Conservation (phyloP, 2,888 invertebrate genomes). For the Dromius quadrimaculatus region DNA sequence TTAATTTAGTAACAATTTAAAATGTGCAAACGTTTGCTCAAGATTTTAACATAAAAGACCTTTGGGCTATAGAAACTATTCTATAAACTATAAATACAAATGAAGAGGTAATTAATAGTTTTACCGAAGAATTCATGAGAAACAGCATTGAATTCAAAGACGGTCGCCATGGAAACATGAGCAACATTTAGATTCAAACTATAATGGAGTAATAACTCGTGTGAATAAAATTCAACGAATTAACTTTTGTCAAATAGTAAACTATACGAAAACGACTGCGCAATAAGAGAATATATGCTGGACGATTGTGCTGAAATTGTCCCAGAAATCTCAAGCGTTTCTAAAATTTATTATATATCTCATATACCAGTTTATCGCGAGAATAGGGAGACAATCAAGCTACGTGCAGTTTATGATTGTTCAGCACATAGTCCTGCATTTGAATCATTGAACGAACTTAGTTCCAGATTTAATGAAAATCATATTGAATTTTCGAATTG, state of each 20-base stretch:
- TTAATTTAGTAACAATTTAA: background rate
- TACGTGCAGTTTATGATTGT: constrained; percentile 21
- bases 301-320: constrained; percentile 12
- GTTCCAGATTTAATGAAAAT: constrained; percentile 55
- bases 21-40: background rate
- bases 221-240: background rate
- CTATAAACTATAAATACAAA: constrained; percentile 3
- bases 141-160: background rate
- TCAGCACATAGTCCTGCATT: constrained; percentile 1
- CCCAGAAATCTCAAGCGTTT: too few species aligned
- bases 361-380: constrained; percentile 12
- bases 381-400: constrained; percentile 16
- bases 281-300: constrained; percentile 5
- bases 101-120: background rate
- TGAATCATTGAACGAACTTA: constrained; percentile 49
- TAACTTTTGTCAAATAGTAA: background rate
- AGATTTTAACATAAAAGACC: background rate
- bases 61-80: background rate
- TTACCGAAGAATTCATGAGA: constrained; percentile 3
- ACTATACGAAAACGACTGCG: constrained; percentile 8
- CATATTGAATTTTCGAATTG: constrained; percentile 51
- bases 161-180: constrained; percentile 10
- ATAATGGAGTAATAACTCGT: constrained; percentile 11
- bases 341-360: constrained; percentile 9
- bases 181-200: constrained; percentile 3